phyloP scores from a whole-genome alignment of 2,113 vertebrate species.

The Anhinga rufa region DNA sequence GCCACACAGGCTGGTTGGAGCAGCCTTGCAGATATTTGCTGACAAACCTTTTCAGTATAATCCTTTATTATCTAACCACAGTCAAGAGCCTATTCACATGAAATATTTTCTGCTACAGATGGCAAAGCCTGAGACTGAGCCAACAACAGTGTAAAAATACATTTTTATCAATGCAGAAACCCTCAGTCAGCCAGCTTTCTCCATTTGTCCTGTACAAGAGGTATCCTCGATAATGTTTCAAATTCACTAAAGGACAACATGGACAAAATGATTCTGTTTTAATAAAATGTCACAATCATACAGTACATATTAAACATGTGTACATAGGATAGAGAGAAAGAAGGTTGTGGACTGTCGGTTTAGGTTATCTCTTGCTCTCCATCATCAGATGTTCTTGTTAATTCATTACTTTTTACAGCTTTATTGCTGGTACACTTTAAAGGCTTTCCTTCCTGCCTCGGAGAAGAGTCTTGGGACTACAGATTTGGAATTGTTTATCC shows the following conservation, averaged over 20 bases:
- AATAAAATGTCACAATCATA: neutral
- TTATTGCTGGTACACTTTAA: neutral
- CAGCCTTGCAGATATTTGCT: slow-evolving; percentile 12
- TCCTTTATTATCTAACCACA: slow-evolving; percentile 20
- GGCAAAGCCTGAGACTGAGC: slow-evolving; percentile 22
- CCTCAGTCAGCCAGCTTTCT: neutral
- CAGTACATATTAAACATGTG: neutral
- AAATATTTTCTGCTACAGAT: slow-evolving; percentile 54
- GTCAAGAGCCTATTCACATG: slow-evolving; percentile 25
- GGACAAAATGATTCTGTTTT: neutral
- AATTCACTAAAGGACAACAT: neutral
- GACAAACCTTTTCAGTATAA: slow-evolving; percentile 31
- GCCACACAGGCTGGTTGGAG: neutral
- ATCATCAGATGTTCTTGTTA: neutral
- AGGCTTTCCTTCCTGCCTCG: neutral
- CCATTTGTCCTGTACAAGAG: neutral
- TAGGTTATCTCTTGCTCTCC: neutral
- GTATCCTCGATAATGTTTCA: neutral
- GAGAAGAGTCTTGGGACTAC: neutral
- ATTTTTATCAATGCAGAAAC: neutral
- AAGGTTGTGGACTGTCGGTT: neutral
- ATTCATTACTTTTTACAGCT: neutral
- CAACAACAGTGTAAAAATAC: slow-evolving; percentile 31
- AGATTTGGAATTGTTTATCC: neutral
- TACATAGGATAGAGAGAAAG: neutral